Percentiles rank a stretch among this genome's conserved stretches.
Evolutionary conservation across 2,888 invertebrate genomes (phyloP).

Genomic region (Erannis defoliaria): DNA sequence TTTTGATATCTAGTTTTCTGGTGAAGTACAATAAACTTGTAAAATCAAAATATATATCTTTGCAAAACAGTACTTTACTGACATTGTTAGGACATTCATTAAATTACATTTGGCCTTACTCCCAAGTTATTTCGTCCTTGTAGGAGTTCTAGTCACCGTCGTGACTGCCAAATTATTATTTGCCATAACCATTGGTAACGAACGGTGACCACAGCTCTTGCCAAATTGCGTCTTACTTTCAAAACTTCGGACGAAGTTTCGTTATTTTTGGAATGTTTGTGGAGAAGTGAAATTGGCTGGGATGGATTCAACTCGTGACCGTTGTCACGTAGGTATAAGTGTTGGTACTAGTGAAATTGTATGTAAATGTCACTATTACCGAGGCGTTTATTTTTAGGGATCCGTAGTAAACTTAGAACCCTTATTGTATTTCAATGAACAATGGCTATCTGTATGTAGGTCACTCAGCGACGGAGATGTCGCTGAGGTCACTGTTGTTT

Average conservation of each 20-base stretch:
- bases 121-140: slow-evolving; percentile 66
- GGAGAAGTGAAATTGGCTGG: slow-evolving; percentile 2
- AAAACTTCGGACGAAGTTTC: slow-evolving; percentile 1
- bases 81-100: slow-evolving; percentile 45
- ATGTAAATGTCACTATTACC: too few relatives aligned
- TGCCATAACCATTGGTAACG: slow-evolving; percentile 37
- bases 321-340: not conserved
- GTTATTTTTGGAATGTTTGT: slow-evolving; percentile 8
- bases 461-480: too few relatives aligned
- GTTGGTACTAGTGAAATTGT: not conserved
- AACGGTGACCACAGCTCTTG: slow-evolving; percentile 23
- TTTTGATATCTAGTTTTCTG: too few relatives aligned
- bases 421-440: too few relatives aligned
- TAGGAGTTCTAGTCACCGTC: slow-evolving; percentile 46
- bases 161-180: slow-evolving; percentile 55
- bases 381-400: not conserved
- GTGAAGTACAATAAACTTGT: too few relatives aligned
- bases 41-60: too few relatives aligned
- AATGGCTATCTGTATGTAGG: too few relatives aligned
- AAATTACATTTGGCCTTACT: slow-evolving; percentile 68
- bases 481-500: too few relatives aligned
- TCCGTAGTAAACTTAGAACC: too few relatives aligned
- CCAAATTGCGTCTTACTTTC: slow-evolving; percentile 26
- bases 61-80: slow-evolving; percentile 31
- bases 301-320: slow-evolving; percentile 7